Conservation (phyloP, 2,113 vertebrate genomes). For the Psophia crepitans region DNA sequence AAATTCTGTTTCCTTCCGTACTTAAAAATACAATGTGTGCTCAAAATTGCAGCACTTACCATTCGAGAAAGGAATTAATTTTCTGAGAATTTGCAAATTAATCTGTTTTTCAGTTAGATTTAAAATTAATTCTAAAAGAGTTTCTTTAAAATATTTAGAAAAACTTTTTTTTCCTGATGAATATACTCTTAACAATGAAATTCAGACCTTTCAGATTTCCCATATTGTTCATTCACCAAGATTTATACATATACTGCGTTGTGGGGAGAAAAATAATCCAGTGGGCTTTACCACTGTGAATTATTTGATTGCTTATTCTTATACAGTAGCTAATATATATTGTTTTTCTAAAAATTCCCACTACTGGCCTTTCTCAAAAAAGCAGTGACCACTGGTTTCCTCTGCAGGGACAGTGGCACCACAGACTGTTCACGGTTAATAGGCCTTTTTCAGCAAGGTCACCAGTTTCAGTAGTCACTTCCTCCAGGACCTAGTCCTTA, state of each 20-base stretch:
- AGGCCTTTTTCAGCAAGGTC: not conserved
- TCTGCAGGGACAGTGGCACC: not conserved
- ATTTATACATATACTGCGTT: not conserved
- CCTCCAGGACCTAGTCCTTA: not conserved
- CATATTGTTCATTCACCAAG: not conserved
- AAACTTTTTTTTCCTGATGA: not conserved
- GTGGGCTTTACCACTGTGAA: not conserved
- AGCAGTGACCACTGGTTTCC: not conserved
- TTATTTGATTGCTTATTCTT: not conserved
- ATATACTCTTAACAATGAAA: not conserved
- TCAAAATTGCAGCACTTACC: not conserved
- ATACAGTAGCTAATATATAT: not conserved
- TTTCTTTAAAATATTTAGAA: not conserved
- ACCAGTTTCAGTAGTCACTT: not conserved
- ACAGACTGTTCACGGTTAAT: not conserved
- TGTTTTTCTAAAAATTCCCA: not conserved
- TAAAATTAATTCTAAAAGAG: not conserved
- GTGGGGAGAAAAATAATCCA: not conserved
- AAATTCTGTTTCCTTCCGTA: not conserved
- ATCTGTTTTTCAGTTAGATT: not conserved
- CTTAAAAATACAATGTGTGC: not conserved
- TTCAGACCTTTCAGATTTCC: not conserved
- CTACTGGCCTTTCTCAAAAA: not conserved
- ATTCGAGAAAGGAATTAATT: not conserved
- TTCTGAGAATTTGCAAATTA: not conserved